These are phyloP conservation scores for Xenus cinereus DNA, from an alignment of 2,113 vertebrate genomes.

Conservation along the genomic window DNA sequence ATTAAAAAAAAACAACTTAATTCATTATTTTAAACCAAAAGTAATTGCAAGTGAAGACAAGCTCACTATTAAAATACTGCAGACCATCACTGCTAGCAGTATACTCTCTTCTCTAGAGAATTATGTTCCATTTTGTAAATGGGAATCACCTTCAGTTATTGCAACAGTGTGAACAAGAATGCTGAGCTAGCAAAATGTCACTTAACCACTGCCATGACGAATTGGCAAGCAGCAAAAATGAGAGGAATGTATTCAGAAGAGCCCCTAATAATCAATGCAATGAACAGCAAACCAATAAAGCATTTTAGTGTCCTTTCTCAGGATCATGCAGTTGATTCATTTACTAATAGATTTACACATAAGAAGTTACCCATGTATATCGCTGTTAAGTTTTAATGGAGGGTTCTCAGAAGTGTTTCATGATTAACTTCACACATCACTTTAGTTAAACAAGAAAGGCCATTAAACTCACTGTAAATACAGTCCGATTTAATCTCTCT, in stretches of 20 bases:
- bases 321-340: not conserved
- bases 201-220: not conserved
- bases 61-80: slow-evolving; percentile 44
- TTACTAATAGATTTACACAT: not conserved
- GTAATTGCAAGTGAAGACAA: slow-evolving; percentile 38
- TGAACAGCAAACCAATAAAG: slow-evolving; percentile 15
- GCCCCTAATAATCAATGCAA: not conserved
- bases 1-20: not conserved
- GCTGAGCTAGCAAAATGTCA: slow-evolving; percentile 6
- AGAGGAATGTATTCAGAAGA: not conserved
- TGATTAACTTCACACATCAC: not conserved
- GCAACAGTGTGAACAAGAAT: not conserved
- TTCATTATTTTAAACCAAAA: slow-evolving; percentile 45
- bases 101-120: slow-evolving; percentile 4
- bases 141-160: slow-evolving; percentile 22
- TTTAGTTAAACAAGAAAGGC: not conserved
- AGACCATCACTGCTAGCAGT: slow-evolving; percentile 23
- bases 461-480: not conserved
- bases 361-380: not conserved
- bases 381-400: not conserved
- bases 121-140: not conserved
- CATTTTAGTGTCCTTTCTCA: not conserved
- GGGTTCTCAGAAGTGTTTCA: not conserved
- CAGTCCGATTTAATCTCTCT: not conserved
- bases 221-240: not conserved